Evolutionary conservation across 2,888 invertebrate species (phyloP).

Genomic region (Microctonus aethiopoides): DNA sequence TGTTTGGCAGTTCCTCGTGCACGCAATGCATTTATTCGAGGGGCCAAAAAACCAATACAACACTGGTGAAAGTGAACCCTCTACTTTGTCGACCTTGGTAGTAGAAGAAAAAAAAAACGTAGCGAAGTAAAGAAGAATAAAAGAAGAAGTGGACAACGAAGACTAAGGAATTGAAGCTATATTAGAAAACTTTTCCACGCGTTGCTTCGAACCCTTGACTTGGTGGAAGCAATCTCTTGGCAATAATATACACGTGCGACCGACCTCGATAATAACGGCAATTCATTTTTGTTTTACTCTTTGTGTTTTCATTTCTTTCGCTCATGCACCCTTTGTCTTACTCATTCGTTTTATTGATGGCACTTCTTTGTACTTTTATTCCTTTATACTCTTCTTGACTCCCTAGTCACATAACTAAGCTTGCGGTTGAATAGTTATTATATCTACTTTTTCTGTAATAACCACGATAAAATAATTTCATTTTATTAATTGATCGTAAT

Average conservation of each 20-base stretch:
- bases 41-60: slow-evolving; percentile 31
- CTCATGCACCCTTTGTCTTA: background rate
- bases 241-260: slow-evolving; percentile 59
- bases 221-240: slow-evolving; percentile 49
- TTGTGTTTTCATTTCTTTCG: slow-evolving; percentile 17
- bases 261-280: slow-evolving; percentile 50
- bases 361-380: background rate
- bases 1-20: background rate
- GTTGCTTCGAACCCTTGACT: slow-evolving; percentile 39
- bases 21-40: slow-evolving; percentile 42
- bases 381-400: background rate
- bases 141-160: slow-evolving; percentile 11
- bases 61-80: slow-evolving; percentile 34
- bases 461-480: background rate
- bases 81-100: slow-evolving; percentile 32
- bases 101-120: background rate
- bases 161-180: slow-evolving; percentile 39
- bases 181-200: slow-evolving; percentile 46
- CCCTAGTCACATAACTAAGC: background rate
- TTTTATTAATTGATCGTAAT: background rate
- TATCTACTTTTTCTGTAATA: background rate
- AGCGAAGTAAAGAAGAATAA: background rate
- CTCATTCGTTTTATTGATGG: background rate
- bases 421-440: background rate
- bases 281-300: slow-evolving; percentile 41